Conservation (phyloP, 1,140 invertebrate genomes). For the Philotrypesis tridentata region DNA sequence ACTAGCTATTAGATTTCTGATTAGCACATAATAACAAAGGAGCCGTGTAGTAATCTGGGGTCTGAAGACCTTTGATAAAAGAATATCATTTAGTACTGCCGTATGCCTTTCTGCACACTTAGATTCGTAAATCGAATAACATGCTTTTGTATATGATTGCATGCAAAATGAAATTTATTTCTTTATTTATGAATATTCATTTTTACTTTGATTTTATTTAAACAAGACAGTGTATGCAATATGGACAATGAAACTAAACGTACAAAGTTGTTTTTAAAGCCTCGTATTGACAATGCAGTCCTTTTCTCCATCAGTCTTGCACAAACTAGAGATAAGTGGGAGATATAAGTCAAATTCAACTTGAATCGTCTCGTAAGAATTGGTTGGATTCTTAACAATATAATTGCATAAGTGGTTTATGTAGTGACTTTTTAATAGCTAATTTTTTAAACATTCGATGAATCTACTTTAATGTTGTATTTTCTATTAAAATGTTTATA, state of each 20-base stretch:
- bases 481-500: not conserved
- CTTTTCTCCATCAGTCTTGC: conserved; percentile 45
- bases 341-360: conserved; percentile 50
- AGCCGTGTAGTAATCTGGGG: not conserved
- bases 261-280: conserved; percentile 37
- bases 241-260: not conserved
- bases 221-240: not conserved
- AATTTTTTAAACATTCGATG: conserved; percentile 33
- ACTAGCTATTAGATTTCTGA: too few relatives aligned
- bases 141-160: not conserved
- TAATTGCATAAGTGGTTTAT: conserved; percentile 61
- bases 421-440: conserved; percentile 54
- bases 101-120: not conserved
- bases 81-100: not conserved
- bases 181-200: too few relatives aligned
- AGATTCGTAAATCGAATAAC: not conserved
- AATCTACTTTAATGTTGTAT: not conserved
- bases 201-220: too few relatives aligned
- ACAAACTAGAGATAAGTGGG: conserved; percentile 45
- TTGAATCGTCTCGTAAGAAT: conserved; percentile 56
- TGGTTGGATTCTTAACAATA: conserved; percentile 59
- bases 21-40: too few relatives aligned
- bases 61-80: conserved; percentile 15
- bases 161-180: not conserved
- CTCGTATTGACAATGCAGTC: conserved; percentile 42